Conservation (phyloP, 2,888 invertebrate species). For the Chorisops tibialis region DNA sequence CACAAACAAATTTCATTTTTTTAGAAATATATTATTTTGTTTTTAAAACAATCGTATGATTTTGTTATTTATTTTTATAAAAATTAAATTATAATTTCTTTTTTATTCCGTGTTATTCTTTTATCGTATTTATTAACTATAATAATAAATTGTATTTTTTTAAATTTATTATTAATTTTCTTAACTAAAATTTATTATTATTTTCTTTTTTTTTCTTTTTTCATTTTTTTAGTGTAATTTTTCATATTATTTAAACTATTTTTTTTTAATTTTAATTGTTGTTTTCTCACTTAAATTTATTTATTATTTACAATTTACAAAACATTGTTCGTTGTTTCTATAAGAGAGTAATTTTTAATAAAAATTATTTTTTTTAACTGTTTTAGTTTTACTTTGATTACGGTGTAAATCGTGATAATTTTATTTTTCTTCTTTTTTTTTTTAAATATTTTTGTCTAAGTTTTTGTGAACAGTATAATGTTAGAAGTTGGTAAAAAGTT, state of each 20-base stretch:
- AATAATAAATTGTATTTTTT: neutral
- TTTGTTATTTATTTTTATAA: slow-evolving; percentile 15
- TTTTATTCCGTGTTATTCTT: too few species aligned
- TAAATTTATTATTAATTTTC: slow-evolving; percentile 1
- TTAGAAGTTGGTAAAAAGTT: too few species aligned
- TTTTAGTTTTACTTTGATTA: too few species aligned
- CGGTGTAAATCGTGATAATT: too few species aligned
- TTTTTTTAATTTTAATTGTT: neutral
- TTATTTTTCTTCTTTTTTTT: too few species aligned
- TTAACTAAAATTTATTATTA: slow-evolving; percentile 1
- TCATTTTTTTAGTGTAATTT: neutral
- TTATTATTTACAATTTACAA: neutral
- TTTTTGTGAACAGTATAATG: too few species aligned
- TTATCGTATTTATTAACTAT: slow-evolving; percentile 8
- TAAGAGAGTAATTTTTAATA: neutral
- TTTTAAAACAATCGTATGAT: slow-evolving; percentile 14
- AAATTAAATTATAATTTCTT: slow-evolving; percentile 10
- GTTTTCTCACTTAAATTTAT: neutral
- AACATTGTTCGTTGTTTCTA: neutral
- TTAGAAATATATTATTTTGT: slow-evolving; percentile 20
- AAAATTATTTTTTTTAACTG: too few species aligned
- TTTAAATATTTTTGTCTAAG: too few species aligned
- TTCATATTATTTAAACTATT: neutral
- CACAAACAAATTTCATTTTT: too few species aligned
- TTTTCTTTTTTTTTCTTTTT: neutral